Conservation (phyloP, 2,888 invertebrate species). For the Isoperla grammatica region DNA sequence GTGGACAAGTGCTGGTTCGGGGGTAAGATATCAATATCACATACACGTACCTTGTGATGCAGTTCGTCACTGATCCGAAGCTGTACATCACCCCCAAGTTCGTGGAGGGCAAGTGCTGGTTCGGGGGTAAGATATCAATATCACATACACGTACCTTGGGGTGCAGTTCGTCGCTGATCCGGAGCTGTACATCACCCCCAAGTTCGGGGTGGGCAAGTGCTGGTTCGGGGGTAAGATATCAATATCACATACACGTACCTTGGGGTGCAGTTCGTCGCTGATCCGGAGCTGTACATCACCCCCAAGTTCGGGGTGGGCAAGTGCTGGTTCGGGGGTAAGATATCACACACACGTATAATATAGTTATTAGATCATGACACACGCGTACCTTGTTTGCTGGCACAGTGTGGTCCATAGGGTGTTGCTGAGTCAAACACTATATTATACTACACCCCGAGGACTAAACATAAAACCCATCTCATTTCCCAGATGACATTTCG, state of each 20-base stretch:
- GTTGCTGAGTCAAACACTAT: too few relatives aligned
- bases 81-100: slow-evolving; percentile 52
- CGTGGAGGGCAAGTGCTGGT: slow-evolving; percentile 53
- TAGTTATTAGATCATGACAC: too few relatives aligned
- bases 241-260: slow-evolving; percentile 40
- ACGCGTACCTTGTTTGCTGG: too few relatives aligned
- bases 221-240: slow-evolving; percentile 53
- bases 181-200: slow-evolving; percentile 48
- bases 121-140: slow-evolving; percentile 46
- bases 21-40: slow-evolving; percentile 43
- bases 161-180: slow-evolving; percentile 51
- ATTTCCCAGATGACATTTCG: too few relatives aligned
- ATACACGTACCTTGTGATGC: slow-evolving; percentile 49
- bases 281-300: slow-evolving; percentile 46
- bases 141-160: slow-evolving; percentile 42
- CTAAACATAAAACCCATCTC: too few relatives aligned
- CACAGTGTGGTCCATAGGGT: too few relatives aligned
- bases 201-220: slow-evolving; percentile 51
- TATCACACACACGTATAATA: background rate
- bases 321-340: slow-evolving; percentile 58
- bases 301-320: slow-evolving; percentile 52
- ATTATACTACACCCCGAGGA: too few relatives aligned
- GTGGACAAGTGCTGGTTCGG: slow-evolving; percentile 53
- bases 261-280: slow-evolving; percentile 48
- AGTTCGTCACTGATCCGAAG: slow-evolving; percentile 45